Percentiles rank a stretch among this genome's conserved stretches.
phyloP scores from a whole-genome alignment of 2,888 invertebrate species.

The Agriopis aurantiaria region DNA sequence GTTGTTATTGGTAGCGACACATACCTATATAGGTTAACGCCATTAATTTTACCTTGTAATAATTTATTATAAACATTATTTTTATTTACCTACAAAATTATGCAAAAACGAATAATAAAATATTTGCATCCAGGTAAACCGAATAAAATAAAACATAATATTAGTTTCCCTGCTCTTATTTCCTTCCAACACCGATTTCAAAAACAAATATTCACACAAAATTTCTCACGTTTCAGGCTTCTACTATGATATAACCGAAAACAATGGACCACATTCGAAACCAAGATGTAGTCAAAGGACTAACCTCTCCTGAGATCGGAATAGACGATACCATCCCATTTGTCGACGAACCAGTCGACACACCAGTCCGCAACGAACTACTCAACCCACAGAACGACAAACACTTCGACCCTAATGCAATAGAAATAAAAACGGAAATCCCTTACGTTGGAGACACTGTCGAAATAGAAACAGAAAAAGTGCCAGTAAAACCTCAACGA shows the following conservation, averaged over 20 bases:
- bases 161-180: no score
- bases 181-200: no score
- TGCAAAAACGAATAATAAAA: no score
- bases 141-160: no score
- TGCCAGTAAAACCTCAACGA: conserved; percentile 45
- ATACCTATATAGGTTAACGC: no score
- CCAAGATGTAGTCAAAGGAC: conserved; percentile 67
- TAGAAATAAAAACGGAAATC: conserved; percentile 31
- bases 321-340: conserved; percentile 63
- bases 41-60: no score
- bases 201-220: not conserved
- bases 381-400: conserved; percentile 39
- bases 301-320: conserved; percentile 73
- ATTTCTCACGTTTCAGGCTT: conserved; percentile 57
- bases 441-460: conserved; percentile 53
- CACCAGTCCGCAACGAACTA: conserved; percentile 49
- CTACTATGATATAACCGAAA: conserved; percentile 68
- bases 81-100: no score
- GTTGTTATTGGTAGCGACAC: no score
- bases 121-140: no score
- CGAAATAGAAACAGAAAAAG: conserved; percentile 47
- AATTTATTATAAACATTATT: no score
- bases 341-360: conserved; percentile 68
- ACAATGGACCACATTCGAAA: conserved; percentile 61
- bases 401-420: conserved; percentile 59